These are phyloP conservation scores for Leguminivora glycinivorella DNA, from an alignment of 1,140 invertebrate species.

Conservation along the genomic window DNA sequence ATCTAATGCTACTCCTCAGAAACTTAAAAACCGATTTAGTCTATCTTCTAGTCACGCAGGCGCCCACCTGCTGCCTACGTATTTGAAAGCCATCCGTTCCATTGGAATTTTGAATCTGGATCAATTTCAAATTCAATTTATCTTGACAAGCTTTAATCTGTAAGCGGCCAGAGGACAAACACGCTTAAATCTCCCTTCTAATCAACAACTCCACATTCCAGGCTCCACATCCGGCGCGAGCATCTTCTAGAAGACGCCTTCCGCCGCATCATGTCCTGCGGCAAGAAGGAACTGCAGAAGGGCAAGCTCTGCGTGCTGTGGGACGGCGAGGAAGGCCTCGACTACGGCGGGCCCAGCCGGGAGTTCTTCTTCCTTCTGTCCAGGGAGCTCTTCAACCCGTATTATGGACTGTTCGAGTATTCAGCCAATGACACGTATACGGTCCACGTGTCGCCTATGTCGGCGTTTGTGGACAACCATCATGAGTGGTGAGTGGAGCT, in stretches of 20 bases:
- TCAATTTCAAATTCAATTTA: not conserved
- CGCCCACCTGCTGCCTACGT: too few relatives aligned
- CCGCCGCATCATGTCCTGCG: conserved; percentile 97
- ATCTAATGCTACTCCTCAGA: too few relatives aligned
- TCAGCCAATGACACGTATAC: conserved; percentile 98
- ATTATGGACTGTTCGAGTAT: conserved; percentile 99
- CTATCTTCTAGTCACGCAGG: too few relatives aligned
- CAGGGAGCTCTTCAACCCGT: conserved; percentile 97
- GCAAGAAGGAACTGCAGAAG: conserved; percentile 96
- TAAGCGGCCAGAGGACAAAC: too few relatives aligned
- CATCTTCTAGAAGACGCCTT: conserved; percentile 97
- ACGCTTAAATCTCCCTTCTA: not conserved
- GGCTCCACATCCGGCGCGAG: conserved; percentile 94
- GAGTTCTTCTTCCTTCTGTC: conserved; percentile 99
- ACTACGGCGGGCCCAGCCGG: conserved; percentile 97
- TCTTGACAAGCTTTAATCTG: not conserved
- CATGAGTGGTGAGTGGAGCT: conserved; percentile 92
- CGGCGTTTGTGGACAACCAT: conserved; percentile 98
- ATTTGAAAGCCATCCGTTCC: too few relatives aligned
- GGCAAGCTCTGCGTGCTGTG: conserved; percentile 97
- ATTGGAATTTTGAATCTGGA: too few relatives aligned
- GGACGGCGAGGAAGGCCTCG: conserved; percentile 97
- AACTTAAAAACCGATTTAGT: too few relatives aligned
- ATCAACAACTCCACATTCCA: conserved; percentile 62
- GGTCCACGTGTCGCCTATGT: conserved; percentile 98